Conservation (phyloP, 2,888 invertebrate genomes). For the Crioceris asparagi region DNA sequence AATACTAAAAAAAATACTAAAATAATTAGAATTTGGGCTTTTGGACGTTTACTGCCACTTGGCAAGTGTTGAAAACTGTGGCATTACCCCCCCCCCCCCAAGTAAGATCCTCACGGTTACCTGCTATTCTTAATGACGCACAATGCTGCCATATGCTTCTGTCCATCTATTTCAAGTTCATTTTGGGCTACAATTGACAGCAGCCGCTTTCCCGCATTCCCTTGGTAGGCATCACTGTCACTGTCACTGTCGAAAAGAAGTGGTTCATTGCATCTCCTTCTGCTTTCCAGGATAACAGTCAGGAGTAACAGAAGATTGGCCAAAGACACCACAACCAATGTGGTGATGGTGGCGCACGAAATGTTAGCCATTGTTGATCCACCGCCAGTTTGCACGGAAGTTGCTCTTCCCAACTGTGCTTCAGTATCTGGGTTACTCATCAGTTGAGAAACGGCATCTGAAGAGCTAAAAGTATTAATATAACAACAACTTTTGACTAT, state of each 20-base stretch:
- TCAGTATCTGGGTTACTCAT: neutral
- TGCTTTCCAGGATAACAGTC: constrained; percentile 18
- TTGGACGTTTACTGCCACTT: too few relatives aligned
- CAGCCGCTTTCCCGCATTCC: constrained; percentile 4
- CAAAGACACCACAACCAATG: constrained; percentile 20
- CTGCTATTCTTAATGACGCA: constrained; percentile 10
- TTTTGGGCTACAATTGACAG: constrained; percentile 6
- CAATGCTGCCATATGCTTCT: constrained; percentile 13
- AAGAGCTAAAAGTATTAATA: too few relatives aligned
- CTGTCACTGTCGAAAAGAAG: constrained; percentile 3
- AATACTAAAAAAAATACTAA: neutral
- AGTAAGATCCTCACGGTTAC: too few relatives aligned
- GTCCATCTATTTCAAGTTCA: constrained; percentile 1
- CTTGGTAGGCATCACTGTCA: neutral
- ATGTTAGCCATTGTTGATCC: constrained; percentile 10
- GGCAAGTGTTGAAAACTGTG: too few relatives aligned
- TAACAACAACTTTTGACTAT: too few relatives aligned
- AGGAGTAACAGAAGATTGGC: constrained; percentile 22
- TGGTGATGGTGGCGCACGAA: constrained; percentile 21
- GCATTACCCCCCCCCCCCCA: too few relatives aligned
- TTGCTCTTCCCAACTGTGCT: neutral
- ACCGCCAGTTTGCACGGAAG: neutral
- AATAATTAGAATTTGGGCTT: neutral
- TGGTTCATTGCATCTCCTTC: constrained; percentile 14
- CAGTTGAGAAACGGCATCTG: neutral